Conservation (phyloP, 2,113 vertebrate species). For the Alces alces region DNA sequence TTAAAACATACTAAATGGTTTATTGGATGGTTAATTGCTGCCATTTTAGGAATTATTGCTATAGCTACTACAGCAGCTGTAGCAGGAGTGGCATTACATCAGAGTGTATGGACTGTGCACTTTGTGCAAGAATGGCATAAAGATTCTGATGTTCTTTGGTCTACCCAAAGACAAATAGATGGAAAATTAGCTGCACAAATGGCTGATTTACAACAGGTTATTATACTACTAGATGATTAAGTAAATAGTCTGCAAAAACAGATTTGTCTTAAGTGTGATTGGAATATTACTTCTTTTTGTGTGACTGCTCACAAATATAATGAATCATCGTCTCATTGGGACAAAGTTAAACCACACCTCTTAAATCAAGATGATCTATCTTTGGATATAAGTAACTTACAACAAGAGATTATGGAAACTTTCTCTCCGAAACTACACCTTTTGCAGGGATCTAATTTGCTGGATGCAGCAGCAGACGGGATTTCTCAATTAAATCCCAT, state of each 20-base stretch:
- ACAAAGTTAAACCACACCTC: background rate
- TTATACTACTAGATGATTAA: background rate
- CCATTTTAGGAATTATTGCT: background rate
- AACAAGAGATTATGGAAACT: background rate
- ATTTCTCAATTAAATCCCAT: background rate
- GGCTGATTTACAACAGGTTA: background rate
- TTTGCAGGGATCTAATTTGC: background rate
- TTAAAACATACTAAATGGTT: accelerated
- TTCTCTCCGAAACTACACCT: background rate
- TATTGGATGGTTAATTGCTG: background rate
- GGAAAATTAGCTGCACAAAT: background rate
- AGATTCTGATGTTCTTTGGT: background rate
- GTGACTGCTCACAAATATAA: background rate
- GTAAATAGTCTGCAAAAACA: background rate
- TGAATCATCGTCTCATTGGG: background rate
- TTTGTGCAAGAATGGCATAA: background rate
- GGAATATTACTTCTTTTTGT: background rate
- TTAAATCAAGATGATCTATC: background rate
- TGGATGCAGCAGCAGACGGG: background rate
- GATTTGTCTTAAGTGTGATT: background rate
- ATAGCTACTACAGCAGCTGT: background rate
- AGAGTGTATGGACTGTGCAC: background rate
- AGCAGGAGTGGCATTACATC: background rate
- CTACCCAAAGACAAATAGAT: background rate
- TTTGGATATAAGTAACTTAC: background rate